Conservation (phyloP, 2,113 vertebrate species). For the Bombycilla garrulus region DNA sequence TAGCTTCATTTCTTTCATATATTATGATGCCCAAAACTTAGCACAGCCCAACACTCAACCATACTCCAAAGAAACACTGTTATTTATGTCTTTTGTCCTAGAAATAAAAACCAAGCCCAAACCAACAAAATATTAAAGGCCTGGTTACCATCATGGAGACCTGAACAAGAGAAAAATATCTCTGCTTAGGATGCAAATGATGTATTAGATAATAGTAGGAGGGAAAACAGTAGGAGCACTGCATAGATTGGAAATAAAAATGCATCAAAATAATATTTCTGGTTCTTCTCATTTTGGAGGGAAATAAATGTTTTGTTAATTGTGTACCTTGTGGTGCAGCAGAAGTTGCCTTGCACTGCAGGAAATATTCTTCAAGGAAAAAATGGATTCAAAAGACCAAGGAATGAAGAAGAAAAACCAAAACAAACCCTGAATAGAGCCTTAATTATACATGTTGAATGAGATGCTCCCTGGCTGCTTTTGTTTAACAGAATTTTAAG, state of each 20-base stretch:
- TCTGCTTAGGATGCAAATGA: neutral
- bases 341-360: neutral
- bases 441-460: conserved; percentile 21
- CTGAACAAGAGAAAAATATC: neutral
- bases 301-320: neutral
- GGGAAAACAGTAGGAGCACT: neutral
- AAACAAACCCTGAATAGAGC: neutral
- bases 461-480: neutral
- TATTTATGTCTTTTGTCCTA: neutral
- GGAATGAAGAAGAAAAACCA: neutral
- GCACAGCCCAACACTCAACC: neutral
- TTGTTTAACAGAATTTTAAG: conserved; percentile 27
- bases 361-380: neutral
- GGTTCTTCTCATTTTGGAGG: neutral
- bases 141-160: neutral
- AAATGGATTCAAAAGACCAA: neutral
- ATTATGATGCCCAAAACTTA: neutral
- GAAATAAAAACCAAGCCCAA: neutral
- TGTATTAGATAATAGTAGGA: neutral
- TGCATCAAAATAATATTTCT: neutral
- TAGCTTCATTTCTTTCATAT: neutral
- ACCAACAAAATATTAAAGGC: neutral
- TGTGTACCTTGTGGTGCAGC: neutral
- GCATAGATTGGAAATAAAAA: neutral
- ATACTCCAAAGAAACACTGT: neutral